phyloP scores from a whole-genome alignment of 2,888 invertebrate species.

The Cephus sareptanus region DNA sequence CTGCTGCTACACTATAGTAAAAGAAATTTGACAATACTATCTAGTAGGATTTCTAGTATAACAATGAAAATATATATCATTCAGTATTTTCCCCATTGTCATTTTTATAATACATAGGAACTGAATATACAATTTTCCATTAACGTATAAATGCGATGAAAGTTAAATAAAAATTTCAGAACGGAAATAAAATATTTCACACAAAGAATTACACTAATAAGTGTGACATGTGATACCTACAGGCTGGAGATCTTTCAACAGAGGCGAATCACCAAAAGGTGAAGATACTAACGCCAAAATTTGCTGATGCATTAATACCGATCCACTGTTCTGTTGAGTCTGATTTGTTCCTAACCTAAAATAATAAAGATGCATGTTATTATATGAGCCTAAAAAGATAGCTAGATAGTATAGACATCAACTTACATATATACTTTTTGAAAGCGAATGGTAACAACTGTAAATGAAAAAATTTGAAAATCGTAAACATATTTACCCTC shows the following conservation, averaged over 20 bases:
- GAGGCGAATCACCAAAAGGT: slow-evolving; percentile 89
- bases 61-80: too few relatives aligned
- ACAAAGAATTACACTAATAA: background rate
- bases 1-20: background rate
- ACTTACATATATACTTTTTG: too few relatives aligned
- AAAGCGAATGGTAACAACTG: too few relatives aligned
- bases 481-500: slow-evolving; percentile 12
- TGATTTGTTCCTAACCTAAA: slow-evolving; percentile 48
- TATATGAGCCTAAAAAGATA: too few relatives aligned
- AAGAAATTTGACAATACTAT: too few relatives aligned
- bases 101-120: too few relatives aligned
- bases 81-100: too few relatives aligned
- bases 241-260: slow-evolving; percentile 78
- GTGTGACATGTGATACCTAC: slow-evolving; percentile 43
- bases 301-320: slow-evolving; percentile 75
- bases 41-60: too few relatives aligned
- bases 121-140: too few relatives aligned
- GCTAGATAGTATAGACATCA: too few relatives aligned
- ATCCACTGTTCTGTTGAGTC: slow-evolving; percentile 54
- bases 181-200: slow-evolving; percentile 9
- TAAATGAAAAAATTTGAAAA: background rate
- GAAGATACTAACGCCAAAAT: slow-evolving; percentile 80
- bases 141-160: too few relatives aligned
- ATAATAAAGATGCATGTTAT: slow-evolving; percentile 2
- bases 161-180: too few relatives aligned